Base-by-base conservation (phyloP, 2,888 invertebrate genomes). In the Aromia moschata region DNA sequence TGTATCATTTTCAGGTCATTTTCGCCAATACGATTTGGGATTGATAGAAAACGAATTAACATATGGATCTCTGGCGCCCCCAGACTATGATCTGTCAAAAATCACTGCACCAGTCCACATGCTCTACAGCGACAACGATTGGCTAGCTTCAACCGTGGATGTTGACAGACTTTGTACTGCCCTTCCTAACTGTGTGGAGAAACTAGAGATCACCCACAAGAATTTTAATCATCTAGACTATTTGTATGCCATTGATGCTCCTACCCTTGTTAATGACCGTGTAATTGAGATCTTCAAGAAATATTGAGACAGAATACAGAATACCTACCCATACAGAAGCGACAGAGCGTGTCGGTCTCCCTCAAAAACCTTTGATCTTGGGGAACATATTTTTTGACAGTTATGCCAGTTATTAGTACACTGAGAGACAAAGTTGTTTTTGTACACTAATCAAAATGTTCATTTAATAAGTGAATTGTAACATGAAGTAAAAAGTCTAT, bases 1-100 rank as follows among this genome's bases (percentile, higher is more conserved):
- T 25, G 25, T 17, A 17, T 10, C 18, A 1, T 82, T 12, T 58
- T 44, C 20, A 37, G 62, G 56, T 7, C 52, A 62, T 37, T 70
- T 75, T 41, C 76, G 84, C 11, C 84, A 86, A 59, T 88, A 84
- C 68, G 86, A 88, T 72, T 81, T 83, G 60, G 87, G 87, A 9
- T 5, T 47, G 0, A 67, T 66, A 1, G 54, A 53, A 11, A 77
- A 74, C 61, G 25, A 61, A 15, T 47, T 36, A 2, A 64, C 59
- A 38, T 83, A 82, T 64, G 77, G 77, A 10, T 65, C 70, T 3
- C 45, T 69, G 0, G 52, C 52, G 0, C 83, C 84, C 14, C 83
- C 83, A 1, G 72, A 76, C 43, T 84, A 84, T 64, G 74, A 81
- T 56, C 30, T 83, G 37, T 60, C 70, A 1, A 78, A 76, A 47